A percentile compares a stretch with the other conserved stretches of the same genome.
Evolutionary conservation across 2,113 vertebrate species (phyloP).

Genomic region (Passer montanus): DNA sequence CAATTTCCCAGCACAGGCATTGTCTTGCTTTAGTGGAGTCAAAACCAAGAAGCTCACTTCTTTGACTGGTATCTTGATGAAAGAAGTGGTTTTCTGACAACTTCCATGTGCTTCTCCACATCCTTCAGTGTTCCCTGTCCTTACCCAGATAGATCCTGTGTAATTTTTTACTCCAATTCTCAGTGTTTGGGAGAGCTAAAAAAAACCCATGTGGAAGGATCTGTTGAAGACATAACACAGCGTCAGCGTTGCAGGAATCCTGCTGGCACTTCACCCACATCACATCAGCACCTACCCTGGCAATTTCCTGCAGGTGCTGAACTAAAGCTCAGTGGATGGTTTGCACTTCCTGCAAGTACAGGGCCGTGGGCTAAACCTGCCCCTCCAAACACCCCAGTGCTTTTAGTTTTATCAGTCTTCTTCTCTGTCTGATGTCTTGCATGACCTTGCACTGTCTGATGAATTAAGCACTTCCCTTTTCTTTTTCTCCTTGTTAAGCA

Average conservation of each 20-base stretch:
- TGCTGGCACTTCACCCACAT: not conserved
- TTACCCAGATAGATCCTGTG: not conserved
- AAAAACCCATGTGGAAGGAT: not conserved
- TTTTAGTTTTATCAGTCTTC: not conserved
- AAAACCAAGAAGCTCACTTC: not conserved
- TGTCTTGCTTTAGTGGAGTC: not conserved
- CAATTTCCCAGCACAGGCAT: not conserved
- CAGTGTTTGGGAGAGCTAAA: not conserved
- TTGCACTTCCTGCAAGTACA: not conserved
- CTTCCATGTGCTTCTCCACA: not conserved
- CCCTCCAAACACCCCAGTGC: not conserved
- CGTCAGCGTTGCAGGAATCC: not conserved
- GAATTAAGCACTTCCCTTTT: not conserved
- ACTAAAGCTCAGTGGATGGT: not conserved
- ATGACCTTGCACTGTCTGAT: constrained; percentile 5
- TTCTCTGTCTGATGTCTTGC: not conserved
- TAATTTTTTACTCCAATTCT: not conserved
- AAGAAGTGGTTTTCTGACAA: not conserved
- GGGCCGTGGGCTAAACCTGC: not conserved
- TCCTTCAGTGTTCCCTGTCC: not conserved
- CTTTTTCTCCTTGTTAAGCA: not conserved
- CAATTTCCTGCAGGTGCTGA: not conserved
- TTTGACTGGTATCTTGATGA: not conserved
- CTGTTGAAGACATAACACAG: not conserved
- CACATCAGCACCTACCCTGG: not conserved